phyloP scores from a whole-genome alignment of 2,888 invertebrate species.

The Cataglyphis altisquamis region DNA sequence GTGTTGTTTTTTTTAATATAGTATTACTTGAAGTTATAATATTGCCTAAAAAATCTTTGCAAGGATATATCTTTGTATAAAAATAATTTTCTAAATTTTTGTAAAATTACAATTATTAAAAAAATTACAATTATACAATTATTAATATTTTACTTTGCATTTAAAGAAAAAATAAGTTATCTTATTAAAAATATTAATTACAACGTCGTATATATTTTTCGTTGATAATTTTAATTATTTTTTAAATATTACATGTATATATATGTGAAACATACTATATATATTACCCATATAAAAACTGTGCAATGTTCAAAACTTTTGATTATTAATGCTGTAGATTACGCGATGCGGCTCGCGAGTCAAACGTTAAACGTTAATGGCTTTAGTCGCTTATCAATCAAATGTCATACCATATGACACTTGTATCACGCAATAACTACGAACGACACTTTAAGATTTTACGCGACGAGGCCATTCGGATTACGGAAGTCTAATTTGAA shows the following conservation, averaged over 20 bases:
- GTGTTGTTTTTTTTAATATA: not conserved
- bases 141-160: not conserved
- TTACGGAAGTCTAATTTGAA: constrained; percentile 47
- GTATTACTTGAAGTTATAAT: not conserved
- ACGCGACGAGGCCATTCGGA: not conserved
- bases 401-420: constrained; percentile 8
- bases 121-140: no score
- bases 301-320: not conserved
- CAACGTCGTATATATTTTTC: not conserved
- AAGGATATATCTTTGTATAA: not conserved
- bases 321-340: not conserved
- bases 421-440: constrained; percentile 2
- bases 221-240: not conserved
- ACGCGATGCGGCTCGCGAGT: not conserved
- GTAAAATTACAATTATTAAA: no score
- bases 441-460: constrained; percentile 23
- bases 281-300: not conserved
- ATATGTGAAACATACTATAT: not conserved
- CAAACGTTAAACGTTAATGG: not conserved
- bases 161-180: not conserved
- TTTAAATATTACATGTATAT: not conserved
- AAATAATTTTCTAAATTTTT: not conserved
- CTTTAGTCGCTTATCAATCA: constrained; percentile 28
- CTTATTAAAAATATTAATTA: not conserved
- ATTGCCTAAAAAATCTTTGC: not conserved